These are phyloP conservation scores for Pimpla rufipes DNA, from an alignment of 2,888 invertebrate genomes.

Conservation along the genomic window DNA sequence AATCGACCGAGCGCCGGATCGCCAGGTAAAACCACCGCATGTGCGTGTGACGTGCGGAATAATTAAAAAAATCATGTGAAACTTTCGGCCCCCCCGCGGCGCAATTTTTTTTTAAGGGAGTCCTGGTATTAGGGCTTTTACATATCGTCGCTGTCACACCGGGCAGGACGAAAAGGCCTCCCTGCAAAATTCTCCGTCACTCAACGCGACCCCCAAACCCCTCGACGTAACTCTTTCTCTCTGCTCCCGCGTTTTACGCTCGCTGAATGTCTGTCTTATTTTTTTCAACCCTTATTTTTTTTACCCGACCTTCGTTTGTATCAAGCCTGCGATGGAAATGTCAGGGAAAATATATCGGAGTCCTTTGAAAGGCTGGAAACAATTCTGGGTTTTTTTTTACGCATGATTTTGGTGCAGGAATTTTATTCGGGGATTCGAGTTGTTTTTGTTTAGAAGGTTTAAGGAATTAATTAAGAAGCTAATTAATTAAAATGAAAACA, in stretches of 20 bases:
- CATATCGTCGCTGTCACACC: conserved; percentile 60
- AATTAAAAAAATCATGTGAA: conserved; percentile 69
- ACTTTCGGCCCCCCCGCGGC: conserved; percentile 8
- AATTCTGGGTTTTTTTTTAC: background rate
- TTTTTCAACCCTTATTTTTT: conserved; percentile 15
- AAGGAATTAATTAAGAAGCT: too few relatives aligned
- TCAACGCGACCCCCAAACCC: background rate
- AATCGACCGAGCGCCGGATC: conserved; percentile 34
- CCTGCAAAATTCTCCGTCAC: conserved; percentile 19
- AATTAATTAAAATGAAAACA: too few relatives aligned
- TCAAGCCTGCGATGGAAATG: conserved; percentile 5
- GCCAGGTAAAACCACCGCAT: conserved; percentile 1
- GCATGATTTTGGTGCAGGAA: conserved; percentile 14
- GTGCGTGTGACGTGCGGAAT: conserved; percentile 63
- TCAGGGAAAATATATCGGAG: conserved; percentile 15
- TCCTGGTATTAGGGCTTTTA: background rate
- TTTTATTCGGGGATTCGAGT: too few relatives aligned
- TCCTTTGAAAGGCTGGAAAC: background rate
- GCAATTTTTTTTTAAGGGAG: background rate
- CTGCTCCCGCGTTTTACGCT: conserved; percentile 26
- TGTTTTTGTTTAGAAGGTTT: too few relatives aligned
- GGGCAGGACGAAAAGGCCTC: conserved; percentile 28
- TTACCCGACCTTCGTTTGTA: background rate
- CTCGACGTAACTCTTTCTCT: conserved; percentile 51
- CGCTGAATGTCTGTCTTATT: conserved; percentile 43